phyloP scores from a whole-genome alignment of 2,888 invertebrate species.

The Sericinus montela region DNA sequence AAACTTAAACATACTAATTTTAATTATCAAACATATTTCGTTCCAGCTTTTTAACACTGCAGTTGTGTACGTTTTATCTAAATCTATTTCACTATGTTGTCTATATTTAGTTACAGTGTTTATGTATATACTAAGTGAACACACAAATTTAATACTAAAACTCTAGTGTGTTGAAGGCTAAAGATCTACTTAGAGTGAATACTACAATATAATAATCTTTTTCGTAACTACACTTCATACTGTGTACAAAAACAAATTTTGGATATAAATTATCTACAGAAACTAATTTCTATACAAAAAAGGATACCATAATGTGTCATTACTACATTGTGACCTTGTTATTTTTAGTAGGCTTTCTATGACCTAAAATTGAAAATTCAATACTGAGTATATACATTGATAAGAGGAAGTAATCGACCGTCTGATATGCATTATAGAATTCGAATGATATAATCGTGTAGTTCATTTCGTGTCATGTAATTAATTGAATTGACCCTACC shows the following conservation, averaged over 20 bases:
- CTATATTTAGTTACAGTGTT: conserved; percentile 8
- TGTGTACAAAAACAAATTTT: no score
- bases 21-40: conserved; percentile 7
- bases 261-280: no score
- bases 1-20: conserved; percentile 27
- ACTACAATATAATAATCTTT: neutral
- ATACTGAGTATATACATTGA: no score
- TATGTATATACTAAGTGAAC: conserved; percentile 3
- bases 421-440: neutral
- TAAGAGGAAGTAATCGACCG: neutral
- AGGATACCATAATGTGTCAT: no score
- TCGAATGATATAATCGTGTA: conserved; percentile 7
- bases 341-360: no score
- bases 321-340: no score
- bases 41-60: conserved; percentile 21
- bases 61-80: conserved; percentile 1
- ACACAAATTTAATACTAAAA: conserved; percentile 2
- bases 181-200: neutral
- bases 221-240: no score
- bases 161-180: conserved; percentile 7
- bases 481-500: neutral
- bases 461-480: no score
- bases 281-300: no score
- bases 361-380: no score
- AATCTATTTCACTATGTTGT: conserved; percentile 1